Evolutionary conservation across 2,797 vertebrate genomes (phyloP).

Genomic region (Fundulus diaphanus): DNA sequence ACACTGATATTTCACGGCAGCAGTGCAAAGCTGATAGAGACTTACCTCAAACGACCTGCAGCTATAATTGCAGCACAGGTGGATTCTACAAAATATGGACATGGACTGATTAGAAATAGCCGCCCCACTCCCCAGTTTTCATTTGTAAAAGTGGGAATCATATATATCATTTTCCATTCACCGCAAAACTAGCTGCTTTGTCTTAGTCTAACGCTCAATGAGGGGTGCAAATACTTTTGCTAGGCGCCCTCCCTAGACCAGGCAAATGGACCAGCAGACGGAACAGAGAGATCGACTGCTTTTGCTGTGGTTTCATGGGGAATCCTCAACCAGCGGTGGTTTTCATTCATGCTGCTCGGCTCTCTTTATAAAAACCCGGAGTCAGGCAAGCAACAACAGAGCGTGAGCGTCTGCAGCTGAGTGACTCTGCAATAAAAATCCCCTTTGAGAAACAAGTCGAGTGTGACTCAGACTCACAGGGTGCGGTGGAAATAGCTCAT

Average conservation of each 20-base stretch:
- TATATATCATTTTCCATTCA: background rate
- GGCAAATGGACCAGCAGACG: background rate
- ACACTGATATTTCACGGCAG: background rate
- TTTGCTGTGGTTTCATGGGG: background rate
- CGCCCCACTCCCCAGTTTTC: background rate
- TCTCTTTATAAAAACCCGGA: background rate
- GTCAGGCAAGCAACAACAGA: background rate
- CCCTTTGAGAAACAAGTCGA: slow-evolving; percentile 7
- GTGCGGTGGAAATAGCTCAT: slow-evolving; percentile 45
- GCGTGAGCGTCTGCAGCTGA: background rate
- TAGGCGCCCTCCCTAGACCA: background rate
- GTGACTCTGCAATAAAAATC: slow-evolving; percentile 20
- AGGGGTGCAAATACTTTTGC: background rate
- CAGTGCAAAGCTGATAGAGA: background rate
- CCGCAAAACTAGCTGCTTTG: background rate
- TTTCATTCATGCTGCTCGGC: background rate
- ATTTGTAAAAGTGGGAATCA: background rate
- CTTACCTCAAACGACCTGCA: background rate
- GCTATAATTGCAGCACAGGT: no score
- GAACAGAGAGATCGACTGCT: background rate
- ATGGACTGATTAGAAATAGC: no score
- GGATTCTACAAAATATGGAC: background rate
- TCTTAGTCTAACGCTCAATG: background rate
- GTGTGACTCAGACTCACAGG: slow-evolving; percentile 46
- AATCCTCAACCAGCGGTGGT: background rate